These are phyloP conservation scores for Ictidomys tridecemlineatus DNA, from an alignment of 2,113 vertebrate genomes.

Conservation along the genomic window DNA sequence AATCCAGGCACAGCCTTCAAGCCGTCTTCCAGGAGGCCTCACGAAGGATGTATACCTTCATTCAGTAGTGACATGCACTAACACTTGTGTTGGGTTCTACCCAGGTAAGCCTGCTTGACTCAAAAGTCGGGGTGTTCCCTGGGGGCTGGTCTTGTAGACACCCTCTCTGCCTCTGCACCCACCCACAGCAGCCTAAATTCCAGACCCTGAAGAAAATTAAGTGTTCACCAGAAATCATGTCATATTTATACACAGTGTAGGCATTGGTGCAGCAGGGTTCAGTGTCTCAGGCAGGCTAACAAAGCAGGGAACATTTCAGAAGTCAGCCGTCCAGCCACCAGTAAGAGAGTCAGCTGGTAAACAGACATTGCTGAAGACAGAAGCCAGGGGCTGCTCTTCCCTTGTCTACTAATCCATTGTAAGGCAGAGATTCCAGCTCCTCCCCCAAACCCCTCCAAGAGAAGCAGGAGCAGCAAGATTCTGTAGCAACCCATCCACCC, in stretches of 20 bases:
- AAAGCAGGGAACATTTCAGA: neutral
- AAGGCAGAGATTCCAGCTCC: neutral
- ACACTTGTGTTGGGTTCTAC: neutral
- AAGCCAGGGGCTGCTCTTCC: neutral
- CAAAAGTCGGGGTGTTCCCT: neutral
- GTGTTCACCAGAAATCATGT: neutral
- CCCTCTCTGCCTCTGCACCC: neutral
- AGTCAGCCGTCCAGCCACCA: neutral
- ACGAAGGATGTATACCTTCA: neutral
- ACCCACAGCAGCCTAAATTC: neutral
- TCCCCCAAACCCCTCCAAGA: rapidly evolving
- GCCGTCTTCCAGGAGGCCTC: neutral
- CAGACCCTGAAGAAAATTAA: neutral
- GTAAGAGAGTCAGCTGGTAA: neutral
- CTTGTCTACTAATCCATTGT: neutral
- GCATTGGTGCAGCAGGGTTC: neutral
- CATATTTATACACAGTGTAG: neutral
- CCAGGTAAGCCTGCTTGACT: neutral
- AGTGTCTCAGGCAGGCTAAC: neutral
- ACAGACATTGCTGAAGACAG: neutral
- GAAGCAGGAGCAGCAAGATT: neutral
- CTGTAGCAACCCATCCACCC: neutral
- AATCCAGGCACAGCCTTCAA: neutral
- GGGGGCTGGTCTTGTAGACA: neutral
- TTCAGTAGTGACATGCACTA: neutral